Evolutionary conservation across 2,888 invertebrate genomes (phyloP), one percentile per base, ranked within the genome.

Genomic region (Drosophila cracens): DNA sequence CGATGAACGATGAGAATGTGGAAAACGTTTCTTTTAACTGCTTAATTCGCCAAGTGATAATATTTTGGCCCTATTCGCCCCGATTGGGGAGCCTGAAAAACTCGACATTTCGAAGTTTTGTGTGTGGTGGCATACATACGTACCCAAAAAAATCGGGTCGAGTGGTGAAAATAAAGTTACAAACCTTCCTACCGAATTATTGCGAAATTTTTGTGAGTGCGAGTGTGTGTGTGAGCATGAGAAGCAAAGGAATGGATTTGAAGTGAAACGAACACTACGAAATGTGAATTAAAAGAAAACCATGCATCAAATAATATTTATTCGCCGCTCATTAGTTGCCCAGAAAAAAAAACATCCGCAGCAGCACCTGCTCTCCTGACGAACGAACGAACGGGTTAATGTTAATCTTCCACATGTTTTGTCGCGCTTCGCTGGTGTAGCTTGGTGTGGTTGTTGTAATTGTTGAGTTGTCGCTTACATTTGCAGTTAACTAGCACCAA

Each of bases 121-220:
- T 40, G 57, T 83, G 80, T 71, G 82, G 74, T 82, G 78, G 78
- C 82, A 82, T 38, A 27, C 13, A 56, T 29, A 56, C 74, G 40
- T 54, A 69, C 51, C 54, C 36, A 65, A 56, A 56, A 56, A 71
- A 85, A 72, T 76, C 84, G 89, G 87, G 89, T 89, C 87, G 82
- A 77, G 84, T 85, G 84, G 77, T 85, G 89, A 89, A 88, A 83
- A 84, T 83, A 75, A 80, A 81, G 59, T 75, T 73, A 72, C 68
- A 88, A 86, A 74, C 75, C 63, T 74, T 64, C 52, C 54, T 65
- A 67, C 54, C 53, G 38, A 60, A 82, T 74, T 70, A 75, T 66
- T 76, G 80, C 53, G 52, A 75, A 77, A 66, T 65, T 51, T 51
- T 29, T 18, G 18, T 51, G 18, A 18, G 13, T 46, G 31, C 10